Base-by-base conservation (phyloP, 2,797 vertebrate species). In the Adelosebastes latens region DNA sequence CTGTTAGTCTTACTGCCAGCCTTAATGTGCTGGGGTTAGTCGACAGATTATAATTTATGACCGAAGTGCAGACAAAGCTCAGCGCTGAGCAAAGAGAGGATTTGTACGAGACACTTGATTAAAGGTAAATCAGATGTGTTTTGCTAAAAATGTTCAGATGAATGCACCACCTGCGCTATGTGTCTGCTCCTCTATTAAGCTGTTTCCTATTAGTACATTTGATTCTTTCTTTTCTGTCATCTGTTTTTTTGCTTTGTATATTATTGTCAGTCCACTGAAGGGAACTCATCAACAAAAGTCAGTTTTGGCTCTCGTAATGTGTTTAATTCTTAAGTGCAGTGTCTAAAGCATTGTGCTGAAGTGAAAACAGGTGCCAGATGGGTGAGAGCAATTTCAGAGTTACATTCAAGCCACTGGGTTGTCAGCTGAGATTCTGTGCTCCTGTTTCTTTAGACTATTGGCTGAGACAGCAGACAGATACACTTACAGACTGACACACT, bases 301-400 rank as follows among this genome's bases (percentile, higher is more conserved):
- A 67, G 29, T 66, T 59, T 63, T 62, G 55, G 61, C 56, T 53
- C 22, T 68, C 8, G 58, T 24, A 2, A 6, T 29, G 46, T 42
- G 52, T 68, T 72, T 39, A 31, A 75, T 66, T 76, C 9, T 31
- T 24, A 63, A 53, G 62, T 42, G 56, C 10, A 0, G 6, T 5
- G 27, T 55, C 68, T 72, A 13, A 49, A 53, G 42, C 25, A 8
- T 36, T 6, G 3, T 20, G 22, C 6, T 71, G 63, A 39, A 64
- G 61, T 76, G 53, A 82, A 80, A 75, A 65, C 78, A 74, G 80
- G 75, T 87, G 75, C 71, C 71, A 53, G 64, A 76, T 60, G 60
- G 80, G 36, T n/a, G 83, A 63, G 74, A 79, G 61, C 69, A 5
- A 58, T 80, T 68, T 82, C 52, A 71, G 46, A 68, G 77, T 69